Conservation (phyloP, 2,113 vertebrate genomes). For the Alethe castanea region DNA sequence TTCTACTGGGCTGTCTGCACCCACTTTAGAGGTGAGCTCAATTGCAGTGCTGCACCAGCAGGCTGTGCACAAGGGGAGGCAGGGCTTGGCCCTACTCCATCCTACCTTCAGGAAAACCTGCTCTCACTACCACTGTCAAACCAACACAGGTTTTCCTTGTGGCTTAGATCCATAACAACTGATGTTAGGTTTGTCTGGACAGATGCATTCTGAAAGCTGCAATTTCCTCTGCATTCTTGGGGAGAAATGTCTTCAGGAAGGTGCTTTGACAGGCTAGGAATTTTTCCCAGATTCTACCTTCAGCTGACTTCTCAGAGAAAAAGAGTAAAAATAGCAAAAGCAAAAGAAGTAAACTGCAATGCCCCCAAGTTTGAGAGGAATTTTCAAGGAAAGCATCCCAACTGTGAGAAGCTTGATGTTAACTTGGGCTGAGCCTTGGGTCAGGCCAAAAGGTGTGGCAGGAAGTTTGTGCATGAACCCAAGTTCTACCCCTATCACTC, state of each 20-base stretch:
- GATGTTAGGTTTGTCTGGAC: not conserved
- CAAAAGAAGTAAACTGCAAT: not conserved
- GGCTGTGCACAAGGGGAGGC: not conserved
- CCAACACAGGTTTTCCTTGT: not conserved
- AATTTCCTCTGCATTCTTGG: not conserved
- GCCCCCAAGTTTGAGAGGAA: not conserved
- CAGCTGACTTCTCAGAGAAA: not conserved
- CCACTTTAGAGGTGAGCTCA: not conserved
- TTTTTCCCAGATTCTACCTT: slow-evolving; percentile 19
- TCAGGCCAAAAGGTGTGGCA: not conserved
- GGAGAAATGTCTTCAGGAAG: not conserved
- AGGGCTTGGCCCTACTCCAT: not conserved
- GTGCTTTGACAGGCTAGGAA: not conserved
- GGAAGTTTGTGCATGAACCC: not conserved
- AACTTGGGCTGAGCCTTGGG: not conserved
- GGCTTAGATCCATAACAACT: not conserved
- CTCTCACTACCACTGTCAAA: not conserved
- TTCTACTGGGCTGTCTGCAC: not conserved
- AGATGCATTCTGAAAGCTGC: not conserved
- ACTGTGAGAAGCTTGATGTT: not conserved
- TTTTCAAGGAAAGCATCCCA: not conserved
- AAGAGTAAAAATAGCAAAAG: not conserved
- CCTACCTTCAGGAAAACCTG: not conserved
- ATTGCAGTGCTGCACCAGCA: not conserved
- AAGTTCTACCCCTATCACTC: not conserved